These are phyloP conservation scores for Spea multiplicata DNA, from an alignment of 2,113 vertebrate species.

Conservation along the genomic window DNA sequence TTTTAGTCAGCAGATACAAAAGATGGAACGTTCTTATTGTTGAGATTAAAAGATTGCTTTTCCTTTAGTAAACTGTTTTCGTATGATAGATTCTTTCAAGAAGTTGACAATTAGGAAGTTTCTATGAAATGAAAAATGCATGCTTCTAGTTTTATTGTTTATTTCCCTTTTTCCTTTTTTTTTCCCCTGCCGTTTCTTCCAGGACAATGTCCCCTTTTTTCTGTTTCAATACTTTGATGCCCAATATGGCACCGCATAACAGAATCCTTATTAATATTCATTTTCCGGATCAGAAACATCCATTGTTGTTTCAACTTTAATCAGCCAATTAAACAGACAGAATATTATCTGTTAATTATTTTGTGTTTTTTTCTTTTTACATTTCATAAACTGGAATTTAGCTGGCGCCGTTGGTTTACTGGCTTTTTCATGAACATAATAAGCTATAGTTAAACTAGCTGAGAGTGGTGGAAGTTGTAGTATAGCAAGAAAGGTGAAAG, in stretches of 20 bases:
- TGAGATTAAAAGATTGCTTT: conserved; percentile 69
- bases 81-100: conserved; percentile 58
- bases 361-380: not conserved
- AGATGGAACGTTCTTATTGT: conserved; percentile 68
- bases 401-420: too few relatives aligned
- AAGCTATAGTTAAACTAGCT: too few relatives aligned
- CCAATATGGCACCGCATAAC: conserved; percentile 33
- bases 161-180: conserved; percentile 11
- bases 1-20: conserved; percentile 77
- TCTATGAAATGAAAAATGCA: conserved; percentile 50
- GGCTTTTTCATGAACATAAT: too few relatives aligned
- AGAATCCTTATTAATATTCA: conserved; percentile 35
- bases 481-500: too few relatives aligned
- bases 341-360: conserved; percentile 36
- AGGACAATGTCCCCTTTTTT: conserved; percentile 41
- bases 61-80: conserved; percentile 62
- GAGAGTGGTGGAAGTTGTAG: too few relatives aligned
- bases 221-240: conserved; percentile 45
- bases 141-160: conserved; percentile 50
- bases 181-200: conserved; percentile 46
- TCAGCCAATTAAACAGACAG: conserved; percentile 34
- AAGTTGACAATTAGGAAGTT: conserved; percentile 57
- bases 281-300: conserved; percentile 6
- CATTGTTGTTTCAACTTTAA: conserved; percentile 10
- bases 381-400: too few relatives aligned